Evolutionary conservation across 2,888 invertebrate species (phyloP), one percentile per base, ranked within the genome.

Genomic region (Tipula unca): DNA sequence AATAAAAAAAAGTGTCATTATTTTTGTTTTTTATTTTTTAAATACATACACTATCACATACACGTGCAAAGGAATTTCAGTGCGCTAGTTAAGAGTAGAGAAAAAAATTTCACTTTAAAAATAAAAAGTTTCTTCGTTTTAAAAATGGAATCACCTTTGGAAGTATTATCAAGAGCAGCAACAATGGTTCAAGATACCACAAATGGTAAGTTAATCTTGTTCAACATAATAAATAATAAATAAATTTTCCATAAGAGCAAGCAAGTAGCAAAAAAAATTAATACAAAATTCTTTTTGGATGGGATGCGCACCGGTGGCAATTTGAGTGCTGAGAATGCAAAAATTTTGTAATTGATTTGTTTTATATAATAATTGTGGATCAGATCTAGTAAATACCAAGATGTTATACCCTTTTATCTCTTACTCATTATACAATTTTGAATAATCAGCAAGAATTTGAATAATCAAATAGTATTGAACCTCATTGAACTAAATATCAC

Each of bases 121-220:
- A 84, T 84, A 83, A 83, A 36, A 36, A 84, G 20, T 84, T 83
- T 83, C 32, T 10, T 83, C 35, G n/a, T 83, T 32, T 25, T 36
- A 84, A 36, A 36, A 84, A 94, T 95, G 90, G 97, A 97, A 92
- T 95, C 96, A 86, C 95, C 97, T 87, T 91, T 97, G 90, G 96
- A 97, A 89, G 96, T 97, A 88, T 92, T 97, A 87, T 96, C 96
- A 88, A 93, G 96, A 89, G 97, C 96, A 87, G 97, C 97, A 29
- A 96, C 96, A 29, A 96, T 97, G 96, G 94, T 97, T 88, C 96
- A 96, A 91, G 95, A 95, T 87, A 94, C 94, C 88, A 89, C 90
- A 86, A 90, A 89, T 87, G 91, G 90, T 91, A 87, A 89, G 90
- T 88, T 90, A 90, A 86, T 88, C 25, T 14, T 85, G 20, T 85